Evolutionary conservation across 2,888 invertebrate species (phyloP).

Genomic region (Agonopterix heracliana): DNA sequence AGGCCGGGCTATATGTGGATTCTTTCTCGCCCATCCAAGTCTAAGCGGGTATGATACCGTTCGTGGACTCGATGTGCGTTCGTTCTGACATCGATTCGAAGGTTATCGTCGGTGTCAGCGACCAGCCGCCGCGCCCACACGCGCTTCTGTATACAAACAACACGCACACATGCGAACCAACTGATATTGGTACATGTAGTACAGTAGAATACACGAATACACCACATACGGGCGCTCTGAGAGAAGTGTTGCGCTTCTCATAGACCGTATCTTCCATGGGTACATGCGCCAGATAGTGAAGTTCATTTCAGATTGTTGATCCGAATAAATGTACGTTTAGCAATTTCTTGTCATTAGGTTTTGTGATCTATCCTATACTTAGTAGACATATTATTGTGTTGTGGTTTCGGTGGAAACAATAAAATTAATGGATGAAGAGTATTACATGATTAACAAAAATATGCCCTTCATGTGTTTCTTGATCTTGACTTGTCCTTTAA

Average conservation of each 20-base stretch:
- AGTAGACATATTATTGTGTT: too few relatives aligned
- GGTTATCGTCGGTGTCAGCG: slow-evolving; percentile 72
- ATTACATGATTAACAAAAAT: too few relatives aligned
- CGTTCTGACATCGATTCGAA: slow-evolving; percentile 65
- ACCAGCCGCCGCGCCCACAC: slow-evolving; percentile 66
- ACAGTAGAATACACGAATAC: background rate
- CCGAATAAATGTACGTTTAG: slow-evolving; percentile 15
- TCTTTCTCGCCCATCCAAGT: slow-evolving; percentile 15
- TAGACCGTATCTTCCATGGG: slow-evolving; percentile 37
- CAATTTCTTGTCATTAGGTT: too few relatives aligned
- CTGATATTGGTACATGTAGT: background rate
- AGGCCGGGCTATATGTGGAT: background rate
- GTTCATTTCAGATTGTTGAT: slow-evolving; percentile 48
- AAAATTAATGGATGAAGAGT: too few relatives aligned
- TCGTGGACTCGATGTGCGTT: slow-evolving; percentile 42
- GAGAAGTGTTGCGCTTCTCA: slow-evolving; percentile 21
- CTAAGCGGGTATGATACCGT: slow-evolving; percentile 35
- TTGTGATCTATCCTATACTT: too few relatives aligned
- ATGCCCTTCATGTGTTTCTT: too few relatives aligned
- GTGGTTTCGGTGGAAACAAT: too few relatives aligned
- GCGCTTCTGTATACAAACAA: slow-evolving; percentile 64
- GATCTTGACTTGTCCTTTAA: too few relatives aligned
- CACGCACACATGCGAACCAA: slow-evolving; percentile 30
- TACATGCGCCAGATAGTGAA: slow-evolving; percentile 46
- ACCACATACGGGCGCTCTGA: slow-evolving; percentile 10